Percentiles rank a stretch among this genome's conserved stretches.
These are phyloP conservation scores for Myanophis thanlyinensis DNA, from an alignment of 2,113 vertebrate species.

Conservation along the genomic window DNA sequence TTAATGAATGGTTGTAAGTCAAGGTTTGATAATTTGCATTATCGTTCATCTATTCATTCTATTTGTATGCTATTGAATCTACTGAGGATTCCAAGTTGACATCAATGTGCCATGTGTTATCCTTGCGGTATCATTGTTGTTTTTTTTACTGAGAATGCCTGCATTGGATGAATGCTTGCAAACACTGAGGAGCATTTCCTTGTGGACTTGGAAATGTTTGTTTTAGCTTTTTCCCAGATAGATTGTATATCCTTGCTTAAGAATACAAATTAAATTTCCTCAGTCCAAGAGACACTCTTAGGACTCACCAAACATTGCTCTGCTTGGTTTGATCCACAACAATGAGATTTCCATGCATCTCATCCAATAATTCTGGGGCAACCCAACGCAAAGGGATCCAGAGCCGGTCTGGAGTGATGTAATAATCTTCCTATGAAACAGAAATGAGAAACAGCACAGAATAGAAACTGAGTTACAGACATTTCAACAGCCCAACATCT, in stretches of 20 bases:
- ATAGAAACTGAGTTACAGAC: not conserved
- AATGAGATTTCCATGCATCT: conserved; percentile 83
- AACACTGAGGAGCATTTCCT: not conserved
- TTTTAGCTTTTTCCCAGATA: not conserved
- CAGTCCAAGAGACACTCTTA: not conserved
- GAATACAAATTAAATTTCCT: not conserved
- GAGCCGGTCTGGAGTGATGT: conserved; percentile 86
- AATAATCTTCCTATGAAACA: conserved; percentile 85
- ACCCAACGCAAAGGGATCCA: conserved; percentile 93
- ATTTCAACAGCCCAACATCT: not conserved
- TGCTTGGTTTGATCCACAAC: conserved; percentile 90
- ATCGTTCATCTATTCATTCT: not conserved
- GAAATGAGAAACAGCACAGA: not conserved
- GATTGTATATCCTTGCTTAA: not conserved
- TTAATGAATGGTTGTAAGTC: not conserved
- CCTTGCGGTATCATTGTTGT: not conserved
- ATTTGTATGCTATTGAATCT: not conserved
- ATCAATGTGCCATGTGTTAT: not conserved
- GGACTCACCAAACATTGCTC: conserved; percentile 88
- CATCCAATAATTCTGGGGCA: conserved; percentile 87
- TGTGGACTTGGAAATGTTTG: not conserved
- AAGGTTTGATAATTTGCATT: not conserved
- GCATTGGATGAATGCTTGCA: not conserved
- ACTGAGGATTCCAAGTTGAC: not conserved
- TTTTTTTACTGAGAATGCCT: not conserved